Evolutionary conservation across 92 coral and sea anemone genomes (phyloP), one percentile per base, ranked within the genome.

Genomic region (Porites rus): DNA sequence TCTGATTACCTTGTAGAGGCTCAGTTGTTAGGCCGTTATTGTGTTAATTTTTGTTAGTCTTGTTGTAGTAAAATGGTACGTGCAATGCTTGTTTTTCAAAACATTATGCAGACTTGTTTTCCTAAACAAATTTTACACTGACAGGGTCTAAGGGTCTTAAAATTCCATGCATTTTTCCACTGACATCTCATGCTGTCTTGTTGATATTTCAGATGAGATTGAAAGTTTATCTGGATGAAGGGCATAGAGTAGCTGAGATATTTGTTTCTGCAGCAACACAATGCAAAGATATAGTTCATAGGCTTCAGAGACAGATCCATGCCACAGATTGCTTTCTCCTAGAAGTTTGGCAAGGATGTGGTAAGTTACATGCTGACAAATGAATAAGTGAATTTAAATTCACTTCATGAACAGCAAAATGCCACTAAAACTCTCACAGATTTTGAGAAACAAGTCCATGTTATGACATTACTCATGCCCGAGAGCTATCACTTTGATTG

Each of bases 341-440:
- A 2, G 99, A 97, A 93, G 87, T 97, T 10, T 97, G 99, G 99
- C 96, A 97, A 72, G 99, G 99, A 79, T 97, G 99, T 93, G 99
- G 99, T 97, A 94, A 65, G 98, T 51, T 52, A 10, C 50, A 21
- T 53, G 65, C 50, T 79, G n/a, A 56, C 50, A 43, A 61, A 76
- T 69, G 9, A 16, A 69, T 18, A 14, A 54, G 20, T 54, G 51
- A 56, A 56, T 10, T 56, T 56, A 56, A 56, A 10, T 38, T 38
- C 46, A 38, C 3, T 14, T 10, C 14, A 56, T 10, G 61, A 14
- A 10, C 61, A 56, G 13, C 61, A 10, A 56, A 56, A 56, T 56
- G 11, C 61, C 46, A 38, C 0, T 38, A 38, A 0, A 38, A 38
- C 46, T 38, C 46, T 38, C 46, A 38, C 46, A 38, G 46, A 3